A percentile compares a stretch with the other conserved stretches of the same genome.
These are phyloP conservation scores for Timema podura DNA, from an alignment of 2,888 invertebrate species.

Conservation along the genomic window DNA sequence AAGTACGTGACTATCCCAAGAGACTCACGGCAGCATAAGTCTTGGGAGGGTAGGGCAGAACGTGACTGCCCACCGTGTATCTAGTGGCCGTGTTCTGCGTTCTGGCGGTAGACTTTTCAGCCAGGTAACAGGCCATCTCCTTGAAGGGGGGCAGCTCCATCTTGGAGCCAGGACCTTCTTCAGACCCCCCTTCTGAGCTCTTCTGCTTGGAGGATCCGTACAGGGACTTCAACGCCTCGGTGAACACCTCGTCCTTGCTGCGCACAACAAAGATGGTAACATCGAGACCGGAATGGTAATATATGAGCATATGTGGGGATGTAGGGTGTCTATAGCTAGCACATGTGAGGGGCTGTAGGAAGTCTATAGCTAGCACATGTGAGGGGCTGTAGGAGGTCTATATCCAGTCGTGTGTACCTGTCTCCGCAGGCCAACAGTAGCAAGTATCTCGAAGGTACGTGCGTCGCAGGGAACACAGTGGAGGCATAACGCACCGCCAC, in stretches of 20 bases:
- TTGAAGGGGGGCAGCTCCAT: constrained; percentile 38
- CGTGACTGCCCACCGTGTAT: constrained; percentile 16
- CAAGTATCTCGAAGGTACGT: constrained; percentile 77
- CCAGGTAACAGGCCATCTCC: constrained; percentile 27
- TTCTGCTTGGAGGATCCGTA: constrained; percentile 51
- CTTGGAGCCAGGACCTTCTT: not conserved
- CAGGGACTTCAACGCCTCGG: constrained; percentile 68
- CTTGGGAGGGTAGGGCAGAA: constrained; percentile 23
- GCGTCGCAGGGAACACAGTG: constrained; percentile 74
- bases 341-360: not conserved
- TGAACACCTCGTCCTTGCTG: constrained; percentile 71
- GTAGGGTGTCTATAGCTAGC: not conserved
- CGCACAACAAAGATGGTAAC: constrained; percentile 22
- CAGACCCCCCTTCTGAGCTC: not conserved
- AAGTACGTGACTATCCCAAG: not conserved
- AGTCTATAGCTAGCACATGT: too few species aligned
- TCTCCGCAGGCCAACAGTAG: constrained; percentile 81
- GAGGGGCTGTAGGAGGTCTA: not conserved
- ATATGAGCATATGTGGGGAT: not conserved
- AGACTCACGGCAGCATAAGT: constrained; percentile 2
- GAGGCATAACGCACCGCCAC: constrained; percentile 79
- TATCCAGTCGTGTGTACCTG: constrained; percentile 52
- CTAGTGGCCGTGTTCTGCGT: constrained; percentile 18
- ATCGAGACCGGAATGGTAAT: not conserved
- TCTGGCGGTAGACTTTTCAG: constrained; percentile 12